Conservation (phyloP, 2,113 vertebrate genomes). For the Phrynocephalus versicolor region DNA sequence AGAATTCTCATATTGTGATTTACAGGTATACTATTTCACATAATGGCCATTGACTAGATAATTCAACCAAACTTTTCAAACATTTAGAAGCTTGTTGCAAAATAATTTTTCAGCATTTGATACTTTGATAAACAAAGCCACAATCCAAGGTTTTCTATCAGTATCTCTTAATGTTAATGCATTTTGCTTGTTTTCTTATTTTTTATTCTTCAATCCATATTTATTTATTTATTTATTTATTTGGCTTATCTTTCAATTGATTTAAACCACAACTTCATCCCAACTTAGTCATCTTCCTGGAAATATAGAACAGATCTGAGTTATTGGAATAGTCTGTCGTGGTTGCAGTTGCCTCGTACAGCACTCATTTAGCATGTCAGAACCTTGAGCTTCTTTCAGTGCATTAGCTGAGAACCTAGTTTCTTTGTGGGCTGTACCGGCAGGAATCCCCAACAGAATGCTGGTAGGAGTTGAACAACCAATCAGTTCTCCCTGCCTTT, state of each 20-base stretch:
- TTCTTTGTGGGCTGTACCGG: not conserved
- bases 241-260: not conserved
- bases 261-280: not conserved
- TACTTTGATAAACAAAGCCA: no score
- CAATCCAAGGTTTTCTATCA: not conserved
- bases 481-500: not conserved
- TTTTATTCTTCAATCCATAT: no score
- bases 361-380: not conserved
- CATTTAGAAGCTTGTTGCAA: not conserved
- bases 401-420: not conserved
- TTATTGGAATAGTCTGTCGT: not conserved
- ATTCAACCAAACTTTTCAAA: not conserved
- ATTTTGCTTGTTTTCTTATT: not conserved
- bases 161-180: not conserved
- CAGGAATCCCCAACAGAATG: not conserved
- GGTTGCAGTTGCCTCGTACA: not conserved
- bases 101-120: not conserved
- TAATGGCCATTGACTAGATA: not conserved
- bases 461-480: no score
- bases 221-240: not conserved
- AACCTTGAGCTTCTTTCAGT: not conserved
- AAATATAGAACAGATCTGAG: no score
- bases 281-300: not conserved
- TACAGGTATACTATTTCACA: not conserved
- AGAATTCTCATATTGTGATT: conserved; percentile 12